Base-by-base conservation (phyloP, 2,113 vertebrate species). In the Ptilonorhynchus violaceus region DNA sequence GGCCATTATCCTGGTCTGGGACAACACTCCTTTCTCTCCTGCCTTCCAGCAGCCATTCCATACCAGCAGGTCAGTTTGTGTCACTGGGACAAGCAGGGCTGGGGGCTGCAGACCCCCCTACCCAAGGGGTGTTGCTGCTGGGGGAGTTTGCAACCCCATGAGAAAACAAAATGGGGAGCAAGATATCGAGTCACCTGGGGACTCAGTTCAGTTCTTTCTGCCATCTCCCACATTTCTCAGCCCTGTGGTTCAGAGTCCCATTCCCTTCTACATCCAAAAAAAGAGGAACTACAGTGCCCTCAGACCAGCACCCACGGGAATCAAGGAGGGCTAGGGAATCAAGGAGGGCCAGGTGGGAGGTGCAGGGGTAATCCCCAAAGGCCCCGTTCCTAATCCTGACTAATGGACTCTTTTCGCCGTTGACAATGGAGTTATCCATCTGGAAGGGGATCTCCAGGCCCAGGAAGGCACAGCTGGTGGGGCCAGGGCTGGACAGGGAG, bases 351-450 rank as follows among this genome's bases (percentile, higher is more conserved):
- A 44, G 58, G 50, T 79, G 69, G 89, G 79, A 89, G 88, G 92
- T 42, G 21, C 15, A 1, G 42, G 35, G 55, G 84, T 93, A 91
- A 96, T 96, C 77, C 89, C 47, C 39, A 25, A 92, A 81, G 88
- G 79, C 64, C 78, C 42, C 15, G 0, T 55, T 78, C 82, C 85
- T 92, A 93, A 90, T 94, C 87, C 94, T 82, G 81, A 78, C 96
- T 96, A 96, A 97, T 95, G 88, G 90, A 72, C 92, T 69, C 96
- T 92, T 97, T 96, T 96, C 90, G 90, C 70, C 25, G 6, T 1
- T 2, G 10, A 96, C 86, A 96, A 97, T 91, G 70, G 86, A 46
- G 25, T 79, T 85, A 73, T 76, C 95, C 95, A 92, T 88, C 96
- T 96, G 96, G 96, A 96, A 95, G 64, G 47, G 44, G 93, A 81